Evolutionary conservation across 2,113 vertebrate genomes (phyloP).

Genomic region (Corvus hawaiiensis): DNA sequence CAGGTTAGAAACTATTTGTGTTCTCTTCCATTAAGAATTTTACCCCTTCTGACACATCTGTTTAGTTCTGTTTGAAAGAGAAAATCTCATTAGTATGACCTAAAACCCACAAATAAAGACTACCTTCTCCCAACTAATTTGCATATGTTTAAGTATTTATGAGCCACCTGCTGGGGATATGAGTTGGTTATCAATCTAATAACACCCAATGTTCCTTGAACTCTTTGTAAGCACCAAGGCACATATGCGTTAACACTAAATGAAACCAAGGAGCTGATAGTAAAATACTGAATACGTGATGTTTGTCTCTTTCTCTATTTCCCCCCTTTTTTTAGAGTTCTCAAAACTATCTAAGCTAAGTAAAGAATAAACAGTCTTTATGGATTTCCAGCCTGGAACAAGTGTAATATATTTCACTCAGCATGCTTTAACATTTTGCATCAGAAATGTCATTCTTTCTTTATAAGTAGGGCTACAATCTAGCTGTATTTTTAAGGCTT

Average conservation of each 20-base stretch:
- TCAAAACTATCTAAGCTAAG: constrained; percentile 4
- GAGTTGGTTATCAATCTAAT: constrained; percentile 85
- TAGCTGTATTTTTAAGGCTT: not conserved
- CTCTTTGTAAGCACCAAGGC: constrained; percentile 71
- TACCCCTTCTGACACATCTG: constrained; percentile 79
- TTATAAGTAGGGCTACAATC: not conserved
- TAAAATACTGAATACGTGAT: constrained; percentile 40
- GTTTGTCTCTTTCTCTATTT: not conserved
- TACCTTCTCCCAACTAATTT: constrained; percentile 68
- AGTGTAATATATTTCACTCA: constrained; percentile 19
- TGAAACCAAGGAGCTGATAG: constrained; percentile 63
- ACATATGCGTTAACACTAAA: constrained; percentile 70
- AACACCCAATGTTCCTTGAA: constrained; percentile 67
- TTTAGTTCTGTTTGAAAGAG: constrained; percentile 78
- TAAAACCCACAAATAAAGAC: constrained; percentile 73
- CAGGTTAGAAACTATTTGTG: constrained; percentile 80
- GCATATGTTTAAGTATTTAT: constrained; percentile 80
- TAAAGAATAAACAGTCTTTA: constrained; percentile 45
- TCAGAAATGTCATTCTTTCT: constrained; percentile 22
- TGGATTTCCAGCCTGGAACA: not conserved
- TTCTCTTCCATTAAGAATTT: constrained; percentile 84
- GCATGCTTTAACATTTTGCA: constrained; percentile 11
- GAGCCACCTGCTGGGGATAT: constrained; percentile 80
- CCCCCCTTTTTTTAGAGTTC: not conserved
- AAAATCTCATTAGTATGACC: constrained; percentile 81